Percentiles rank a stretch among this genome's conserved stretches.
Evolutionary conservation across 2,888 invertebrate genomes (phyloP).

Genomic region (Orthonevra nobilis): DNA sequence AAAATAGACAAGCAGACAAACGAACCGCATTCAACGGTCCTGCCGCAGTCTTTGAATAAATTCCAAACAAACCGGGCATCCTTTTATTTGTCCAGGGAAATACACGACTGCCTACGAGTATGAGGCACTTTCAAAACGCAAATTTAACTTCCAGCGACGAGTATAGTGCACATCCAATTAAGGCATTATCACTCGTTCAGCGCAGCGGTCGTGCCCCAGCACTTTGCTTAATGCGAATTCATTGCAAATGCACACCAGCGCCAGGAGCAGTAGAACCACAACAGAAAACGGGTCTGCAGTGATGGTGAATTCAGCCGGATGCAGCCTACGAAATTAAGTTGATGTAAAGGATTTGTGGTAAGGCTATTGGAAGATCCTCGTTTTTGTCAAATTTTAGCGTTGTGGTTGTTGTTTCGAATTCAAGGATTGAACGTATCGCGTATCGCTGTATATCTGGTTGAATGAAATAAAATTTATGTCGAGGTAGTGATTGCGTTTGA

Average conservation of each 20-base stretch:
- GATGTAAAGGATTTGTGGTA: too few species aligned
- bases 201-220: neutral
- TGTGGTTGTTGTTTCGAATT: too few species aligned
- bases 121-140: constrained; percentile 20
- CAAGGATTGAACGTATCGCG: too few species aligned
- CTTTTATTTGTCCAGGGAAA: constrained; percentile 34
- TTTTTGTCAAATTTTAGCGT: too few species aligned
- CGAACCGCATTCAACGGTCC: constrained; percentile 29
- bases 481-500: too few species aligned
- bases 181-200: constrained; percentile 9
- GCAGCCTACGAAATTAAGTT: neutral
- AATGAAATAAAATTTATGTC: too few species aligned
- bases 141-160: constrained; percentile 32
- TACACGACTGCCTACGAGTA: neutral
- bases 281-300: neutral
- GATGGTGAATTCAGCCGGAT: neutral
- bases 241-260: neutral
- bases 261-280: neutral
- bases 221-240: neutral
- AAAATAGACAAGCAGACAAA: too few species aligned
- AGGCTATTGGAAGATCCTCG: too few species aligned
- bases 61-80: constrained; percentile 37
- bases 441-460: too few species aligned
- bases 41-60: constrained; percentile 31
- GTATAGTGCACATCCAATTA: constrained; percentile 46